Conservation (phyloP, 2,888 invertebrate species). For the Helobdella robusta region DNA sequence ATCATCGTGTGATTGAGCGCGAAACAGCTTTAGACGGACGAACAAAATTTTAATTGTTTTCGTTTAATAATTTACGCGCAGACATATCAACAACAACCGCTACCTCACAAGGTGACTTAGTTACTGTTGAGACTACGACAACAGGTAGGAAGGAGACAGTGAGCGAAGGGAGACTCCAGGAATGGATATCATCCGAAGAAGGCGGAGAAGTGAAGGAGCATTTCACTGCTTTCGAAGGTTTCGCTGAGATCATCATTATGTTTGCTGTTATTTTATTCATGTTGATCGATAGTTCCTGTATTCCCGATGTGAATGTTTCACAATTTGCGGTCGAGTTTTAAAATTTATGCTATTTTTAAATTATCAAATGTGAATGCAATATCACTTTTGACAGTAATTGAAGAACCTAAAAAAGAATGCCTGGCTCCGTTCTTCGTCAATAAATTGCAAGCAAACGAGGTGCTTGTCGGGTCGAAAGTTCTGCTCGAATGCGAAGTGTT, state of each 20-base stretch:
- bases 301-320: too few relatives aligned
- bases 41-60: too few relatives aligned
- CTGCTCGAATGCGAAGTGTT: constrained; percentile 66
- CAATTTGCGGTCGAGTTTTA: too few relatives aligned
- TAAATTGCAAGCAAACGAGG: constrained; percentile 59
- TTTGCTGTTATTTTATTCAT: too few relatives aligned
- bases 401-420: constrained; percentile 27
- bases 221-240: constrained; percentile 23
- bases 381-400: constrained; percentile 5
- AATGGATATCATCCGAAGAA: background rate
- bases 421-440: constrained; percentile 45
- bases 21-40: too few relatives aligned
- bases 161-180: background rate
- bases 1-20: too few relatives aligned
- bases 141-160: constrained; percentile 17
- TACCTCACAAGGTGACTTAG: background rate
- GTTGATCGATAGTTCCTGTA: too few relatives aligned
- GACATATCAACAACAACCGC: too few relatives aligned
- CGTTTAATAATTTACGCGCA: too few relatives aligned
- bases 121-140: constrained; percentile 5
- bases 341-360: too few relatives aligned
- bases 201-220: constrained; percentile 17
- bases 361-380: too few relatives aligned
- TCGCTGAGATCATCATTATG: too few relatives aligned
- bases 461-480: constrained; percentile 60